Base-by-base conservation (phyloP, 2,888 invertebrate genomes). In the Oxytorus armatus region DNA sequence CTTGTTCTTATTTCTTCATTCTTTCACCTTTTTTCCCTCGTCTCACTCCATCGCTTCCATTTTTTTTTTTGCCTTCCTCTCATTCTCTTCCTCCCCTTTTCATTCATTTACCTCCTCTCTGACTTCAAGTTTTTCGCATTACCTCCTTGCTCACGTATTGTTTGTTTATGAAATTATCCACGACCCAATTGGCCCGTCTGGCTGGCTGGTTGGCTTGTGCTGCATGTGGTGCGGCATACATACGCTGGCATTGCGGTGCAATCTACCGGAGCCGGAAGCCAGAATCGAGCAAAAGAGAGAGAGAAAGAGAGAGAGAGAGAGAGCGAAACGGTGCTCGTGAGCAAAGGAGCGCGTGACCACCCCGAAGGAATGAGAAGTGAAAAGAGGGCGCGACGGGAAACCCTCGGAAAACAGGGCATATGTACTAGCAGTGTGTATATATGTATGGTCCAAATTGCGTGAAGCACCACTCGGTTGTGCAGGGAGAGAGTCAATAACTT, bases 101-200 rank as follows among this genome's bases (percentile, higher is more conserved):
- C 53, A 23, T 18, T 23, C 18, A 39, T 21, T 25, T 39, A 36
- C 16, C 59, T 66, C 51, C 10, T 21, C 59, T 16, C 53, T 29
- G 5, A 5, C 29, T 55, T 53, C 66, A 65, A 51, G 61, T 65
- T 78, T 81, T 82, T 65, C 80, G 57, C 65, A 78, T 82, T 82
- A 69, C 73, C 82, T 79, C 39, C 55, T 68, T 65, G 73, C 49
- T 76, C 79, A 82, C 82, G 83, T 85, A 85, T 86, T 88, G 85
- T 87, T 88, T 87, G 86, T 85, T 88, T 88, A 87, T 86, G 82
- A 86, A 88, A 88, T 89, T 88, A 89, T 85, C 82, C 81, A 85
- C 85, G 86, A 86, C 85, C 86, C 87, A 87, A 89, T 89, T 89
- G 87, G 85, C 83, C 77, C 84, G 78, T 65, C 69, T 82, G 83